Evolutionary conservation across 2,113 vertebrate genomes (phyloP).

Genomic region (Percopsis transmontana): DNA sequence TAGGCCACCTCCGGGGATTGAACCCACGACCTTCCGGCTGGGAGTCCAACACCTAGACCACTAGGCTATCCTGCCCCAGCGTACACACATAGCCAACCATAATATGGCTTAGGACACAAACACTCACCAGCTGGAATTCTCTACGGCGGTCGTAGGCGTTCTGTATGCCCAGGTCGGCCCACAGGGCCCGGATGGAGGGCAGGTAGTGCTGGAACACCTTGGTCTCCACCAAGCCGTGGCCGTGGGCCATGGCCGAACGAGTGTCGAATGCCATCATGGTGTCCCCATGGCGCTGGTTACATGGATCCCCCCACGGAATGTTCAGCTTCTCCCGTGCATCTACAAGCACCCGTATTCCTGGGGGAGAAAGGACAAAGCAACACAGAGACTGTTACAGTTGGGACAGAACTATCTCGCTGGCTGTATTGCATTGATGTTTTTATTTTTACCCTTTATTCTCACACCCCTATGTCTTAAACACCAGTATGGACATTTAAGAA

Average conservation of each 20-base stretch:
- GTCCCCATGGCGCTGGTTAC: slow-evolving; percentile 87
- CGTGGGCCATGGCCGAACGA: slow-evolving; percentile 75
- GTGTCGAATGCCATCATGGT: slow-evolving; percentile 95
- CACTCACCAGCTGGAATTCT: slow-evolving; percentile 96
- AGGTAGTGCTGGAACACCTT: slow-evolving; percentile 86
- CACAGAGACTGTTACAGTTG: no score
- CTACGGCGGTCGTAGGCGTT: slow-evolving; percentile 92
- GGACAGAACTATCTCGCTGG: no score
- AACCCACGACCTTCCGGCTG: no score
- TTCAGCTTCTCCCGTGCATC: slow-evolving; percentile 95
- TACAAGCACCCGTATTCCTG: slow-evolving; percentile 93
- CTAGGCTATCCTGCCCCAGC: no score
- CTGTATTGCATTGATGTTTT: no score
- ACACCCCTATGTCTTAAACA: no score
- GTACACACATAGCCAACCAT: neutral
- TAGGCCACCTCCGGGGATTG: no score
- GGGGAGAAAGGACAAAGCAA: neutral
- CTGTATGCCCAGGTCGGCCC: slow-evolving; percentile 92
- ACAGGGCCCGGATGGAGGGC: slow-evolving; percentile 84
- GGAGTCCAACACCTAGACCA: no score
- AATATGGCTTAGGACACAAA: neutral
- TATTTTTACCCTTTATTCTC: no score
- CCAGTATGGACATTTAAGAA: no score
- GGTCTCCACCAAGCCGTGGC: slow-evolving; percentile 87
- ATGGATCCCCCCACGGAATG: slow-evolving; percentile 89